Conservation (phyloP, 2,797 vertebrate genomes). For the Taeniopygia guttata region DNA sequence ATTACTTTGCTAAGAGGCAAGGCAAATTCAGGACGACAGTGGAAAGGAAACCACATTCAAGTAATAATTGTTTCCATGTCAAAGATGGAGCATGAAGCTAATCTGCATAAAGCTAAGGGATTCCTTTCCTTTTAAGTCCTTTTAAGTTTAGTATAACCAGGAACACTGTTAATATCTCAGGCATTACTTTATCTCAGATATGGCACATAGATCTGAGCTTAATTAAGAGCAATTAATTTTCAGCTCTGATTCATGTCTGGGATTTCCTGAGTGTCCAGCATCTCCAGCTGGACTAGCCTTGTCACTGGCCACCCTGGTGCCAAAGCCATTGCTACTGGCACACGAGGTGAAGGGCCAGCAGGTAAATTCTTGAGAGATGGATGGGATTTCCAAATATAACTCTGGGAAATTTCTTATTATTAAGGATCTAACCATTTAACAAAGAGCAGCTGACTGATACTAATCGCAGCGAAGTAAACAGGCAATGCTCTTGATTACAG, state of each 20-base stretch:
- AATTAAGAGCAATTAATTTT: conserved; percentile 1
- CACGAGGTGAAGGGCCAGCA: neutral
- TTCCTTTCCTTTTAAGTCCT: neutral
- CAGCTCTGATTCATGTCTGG: neutral
- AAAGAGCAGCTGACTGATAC: conserved; percentile 30
- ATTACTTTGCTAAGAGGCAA: conserved; percentile 43
- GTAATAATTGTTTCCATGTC: conserved; percentile 33
- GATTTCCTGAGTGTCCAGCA: neutral
- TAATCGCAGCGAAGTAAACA: conserved; percentile 30
- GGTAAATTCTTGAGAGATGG: neutral
- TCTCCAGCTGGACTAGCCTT: neutral
- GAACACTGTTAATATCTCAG: neutral
- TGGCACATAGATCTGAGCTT: neutral
- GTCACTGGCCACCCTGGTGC: neutral
- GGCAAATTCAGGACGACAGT: conserved; percentile 45
- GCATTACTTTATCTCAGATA: neutral
- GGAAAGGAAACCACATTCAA: conserved; percentile 46
- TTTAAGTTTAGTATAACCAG: neutral
- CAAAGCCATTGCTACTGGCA: neutral
- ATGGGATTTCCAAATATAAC: neutral
- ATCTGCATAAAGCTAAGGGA: neutral
- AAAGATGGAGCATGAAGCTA: neutral
- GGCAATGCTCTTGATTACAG: neutral
- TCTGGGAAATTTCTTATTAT: conserved; percentile 39
- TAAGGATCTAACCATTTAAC: neutral